Base-by-base conservation (phyloP, 1,140 invertebrate genomes). In the Drosophila mayri region DNA sequence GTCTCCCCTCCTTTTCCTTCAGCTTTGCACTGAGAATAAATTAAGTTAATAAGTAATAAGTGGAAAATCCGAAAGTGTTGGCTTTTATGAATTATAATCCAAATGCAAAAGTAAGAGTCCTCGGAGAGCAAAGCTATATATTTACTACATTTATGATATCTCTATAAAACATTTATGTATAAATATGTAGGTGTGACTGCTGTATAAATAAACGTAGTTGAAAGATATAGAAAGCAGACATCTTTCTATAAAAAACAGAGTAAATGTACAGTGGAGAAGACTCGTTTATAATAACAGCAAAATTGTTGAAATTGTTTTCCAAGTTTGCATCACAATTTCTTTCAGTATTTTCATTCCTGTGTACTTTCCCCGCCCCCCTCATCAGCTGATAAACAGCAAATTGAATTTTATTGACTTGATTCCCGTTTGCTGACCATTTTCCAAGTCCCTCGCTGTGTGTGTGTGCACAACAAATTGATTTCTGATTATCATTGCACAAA, bases 391-490 rank as follows among this genome's bases (percentile, higher is more conserved):
- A 73, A 88, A 76, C 84, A 88, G 76, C 73, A 87, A 87, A 88
- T 88, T 88, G 76, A 87, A 80, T 84, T 88, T 87, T 78, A 88
- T 87, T 87, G 84, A 84, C 80, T 87, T 81, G 84, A 84, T 67
- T 87, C 66, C 60, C 63, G 59, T 70, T 88, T 52, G 35, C 81
- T 85, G 81, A 81, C 74, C 74, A 67, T 79, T 84, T 60, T 46
- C 10, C n/a, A n/a, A 32, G 47, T 32, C 37, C 44, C 37, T 9
- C 16, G 28, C 46, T 16, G 32, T 76, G 55, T 38, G 59, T 77
- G 76, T 80, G 61, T 77, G 64, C 61, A 65, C 79, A 87, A 80
- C 77, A 87, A 87, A 87, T 87, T 88, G 84, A 88, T 88, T 83
- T 87, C 84, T 83, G 84, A 88, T 87, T 88, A 80, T 87, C 84